Conservation (phyloP, 1,140 invertebrate genomes). For the Asobara japonica region DNA sequence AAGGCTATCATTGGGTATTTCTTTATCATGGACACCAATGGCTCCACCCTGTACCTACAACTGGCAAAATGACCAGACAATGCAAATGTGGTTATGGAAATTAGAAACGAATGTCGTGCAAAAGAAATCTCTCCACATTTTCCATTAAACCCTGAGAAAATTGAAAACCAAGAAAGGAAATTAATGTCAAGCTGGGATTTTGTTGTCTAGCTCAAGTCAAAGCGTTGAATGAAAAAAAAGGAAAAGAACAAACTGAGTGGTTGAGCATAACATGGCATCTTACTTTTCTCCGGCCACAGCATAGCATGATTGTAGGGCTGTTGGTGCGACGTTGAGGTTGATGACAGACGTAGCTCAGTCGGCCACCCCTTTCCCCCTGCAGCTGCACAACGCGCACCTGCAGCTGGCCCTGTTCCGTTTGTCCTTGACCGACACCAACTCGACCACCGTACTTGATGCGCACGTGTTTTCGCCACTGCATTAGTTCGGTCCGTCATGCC, state of each 20-base stretch:
- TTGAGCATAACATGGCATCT: conserved; percentile 49
- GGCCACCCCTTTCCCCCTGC: conserved; percentile 60
- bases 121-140: background rate
- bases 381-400: conserved; percentile 65
- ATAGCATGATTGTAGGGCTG: conserved; percentile 75
- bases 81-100: no score
- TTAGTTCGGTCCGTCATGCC: conserved; percentile 66
- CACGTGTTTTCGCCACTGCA: conserved; percentile 69
- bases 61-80: no score
- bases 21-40: no score
- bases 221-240: background rate
- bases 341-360: conserved; percentile 64
- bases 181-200: no score
- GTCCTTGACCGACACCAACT: conserved; percentile 67
- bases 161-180: no score
- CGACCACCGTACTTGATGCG: conserved; percentile 69
- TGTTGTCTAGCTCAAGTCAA: no score
- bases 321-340: conserved; percentile 58
- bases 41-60: no score
- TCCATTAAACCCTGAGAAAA: no score
- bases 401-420: conserved; percentile 61
- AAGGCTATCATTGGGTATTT: no score
- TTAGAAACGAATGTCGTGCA: no score
- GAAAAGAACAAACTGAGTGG: background rate
- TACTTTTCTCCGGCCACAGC: conserved; percentile 87